A percentile compares a stretch with the other conserved stretches of the same genome.
phyloP scores from a whole-genome alignment of 2,888 invertebrate species.

The Hoplodrina ambigua region DNA sequence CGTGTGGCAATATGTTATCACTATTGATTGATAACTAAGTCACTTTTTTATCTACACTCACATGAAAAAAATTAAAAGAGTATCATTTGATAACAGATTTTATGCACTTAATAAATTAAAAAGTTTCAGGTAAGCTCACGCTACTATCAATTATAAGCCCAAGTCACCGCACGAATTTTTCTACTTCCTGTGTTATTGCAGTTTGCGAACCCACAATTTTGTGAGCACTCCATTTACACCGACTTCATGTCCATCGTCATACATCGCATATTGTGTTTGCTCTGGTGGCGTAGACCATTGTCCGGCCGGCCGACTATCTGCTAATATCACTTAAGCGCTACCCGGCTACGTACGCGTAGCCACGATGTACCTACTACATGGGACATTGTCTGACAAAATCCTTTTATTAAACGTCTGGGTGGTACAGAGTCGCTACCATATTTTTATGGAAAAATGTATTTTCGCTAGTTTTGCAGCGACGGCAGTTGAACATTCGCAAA shows the following conservation, averaged over 20 bases:
- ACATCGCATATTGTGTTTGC: conserved; percentile 81
- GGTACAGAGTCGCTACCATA: conserved; percentile 6
- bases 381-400: conserved; percentile 62
- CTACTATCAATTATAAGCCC: too few relatives aligned
- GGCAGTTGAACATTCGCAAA: too few relatives aligned
- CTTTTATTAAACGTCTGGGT: conserved; percentile 56
- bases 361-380: conserved; percentile 40
- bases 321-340: conserved; percentile 74
- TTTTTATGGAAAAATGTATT: conserved; percentile 42
- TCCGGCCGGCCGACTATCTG: conserved; percentile 69
- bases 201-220: background rate
- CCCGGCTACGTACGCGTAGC: conserved; percentile 29
- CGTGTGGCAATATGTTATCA: too few relatives aligned
- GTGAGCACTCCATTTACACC: conserved; percentile 14
- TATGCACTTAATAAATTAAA: too few relatives aligned
- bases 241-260: conserved; percentile 63
- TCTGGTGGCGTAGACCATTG: conserved; percentile 66
- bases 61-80: too few relatives aligned
- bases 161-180: too few relatives aligned
- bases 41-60: too few relatives aligned
- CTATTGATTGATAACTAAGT: too few relatives aligned
- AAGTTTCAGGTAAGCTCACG: too few relatives aligned
- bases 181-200: too few relatives aligned
- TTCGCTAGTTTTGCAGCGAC: background rate
- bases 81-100: too few relatives aligned